These are phyloP conservation scores for Coilia nasus DNA, from an alignment of 2,797 vertebrate species.

Conservation along the genomic window DNA sequence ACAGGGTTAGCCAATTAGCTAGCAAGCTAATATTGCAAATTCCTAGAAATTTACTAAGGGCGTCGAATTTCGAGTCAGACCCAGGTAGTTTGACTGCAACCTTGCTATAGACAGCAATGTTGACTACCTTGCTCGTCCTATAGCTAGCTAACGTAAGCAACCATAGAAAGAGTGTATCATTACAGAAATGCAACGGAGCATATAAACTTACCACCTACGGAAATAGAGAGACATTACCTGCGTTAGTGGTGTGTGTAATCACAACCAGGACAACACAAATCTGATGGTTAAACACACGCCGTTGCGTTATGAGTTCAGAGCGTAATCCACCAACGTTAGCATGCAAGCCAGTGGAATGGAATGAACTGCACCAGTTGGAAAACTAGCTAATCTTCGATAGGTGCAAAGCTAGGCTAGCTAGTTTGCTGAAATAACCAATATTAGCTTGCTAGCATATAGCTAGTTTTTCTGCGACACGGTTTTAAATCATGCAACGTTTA, in stretches of 20 bases:
- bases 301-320: not conserved
- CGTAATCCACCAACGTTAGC: slow-evolving; percentile 7
- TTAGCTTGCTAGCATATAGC: slow-evolving; percentile 47
- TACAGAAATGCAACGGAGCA: not conserved
- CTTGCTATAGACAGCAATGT: not conserved
- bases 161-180: not conserved
- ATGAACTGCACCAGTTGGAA: slow-evolving; percentile 56
- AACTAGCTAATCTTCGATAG: slow-evolving; percentile 53
- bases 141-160: not conserved
- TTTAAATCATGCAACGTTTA: slow-evolving; percentile 41
- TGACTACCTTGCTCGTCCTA: not conserved
- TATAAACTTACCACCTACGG: not conserved
- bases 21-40: slow-evolving; percentile 9
- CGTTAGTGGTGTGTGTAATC: not conserved
- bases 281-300: not conserved
- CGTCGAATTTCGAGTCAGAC: slow-evolving; percentile 8
- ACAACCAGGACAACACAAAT: not conserved
- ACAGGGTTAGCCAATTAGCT: not conserved
- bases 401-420: slow-evolving; percentile 19
- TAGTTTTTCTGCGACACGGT: slow-evolving; percentile 74
- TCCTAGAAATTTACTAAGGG: not conserved
- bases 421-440: slow-evolving; percentile 16
- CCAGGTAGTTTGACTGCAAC: not conserved
- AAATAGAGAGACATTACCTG: not conserved
- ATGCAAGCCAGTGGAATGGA: slow-evolving; percentile 22